Percentiles rank a stretch among this genome's conserved stretches.
Conservation (phyloP, 1,140 invertebrate genomes). For the Heterodera carotae region DNA sequence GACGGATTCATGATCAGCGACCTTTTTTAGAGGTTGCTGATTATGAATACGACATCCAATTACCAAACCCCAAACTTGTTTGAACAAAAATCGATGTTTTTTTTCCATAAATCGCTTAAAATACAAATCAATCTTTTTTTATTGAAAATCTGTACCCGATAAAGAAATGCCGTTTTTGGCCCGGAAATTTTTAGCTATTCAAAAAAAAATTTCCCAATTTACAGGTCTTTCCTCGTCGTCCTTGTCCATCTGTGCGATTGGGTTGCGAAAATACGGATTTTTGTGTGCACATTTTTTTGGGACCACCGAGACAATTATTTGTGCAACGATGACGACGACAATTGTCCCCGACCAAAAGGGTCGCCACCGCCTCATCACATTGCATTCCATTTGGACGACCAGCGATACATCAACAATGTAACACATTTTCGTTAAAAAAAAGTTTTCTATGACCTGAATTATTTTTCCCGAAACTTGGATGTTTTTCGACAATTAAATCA, state of each 20-base stretch:
- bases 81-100: no score
- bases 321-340: neutral
- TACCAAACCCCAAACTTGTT: no score
- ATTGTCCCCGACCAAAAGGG: neutral
- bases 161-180: no score
- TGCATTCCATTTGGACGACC: conserved; percentile 17
- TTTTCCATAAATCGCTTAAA: no score
- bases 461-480: no score
- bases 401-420: conserved; percentile 18
- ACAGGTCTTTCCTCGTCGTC: neutral
- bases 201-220: neutral
- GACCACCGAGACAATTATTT: neutral
- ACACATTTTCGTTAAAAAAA: neutral
- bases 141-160: no score
- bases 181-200: no score
- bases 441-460: no score
- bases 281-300: neutral
- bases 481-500: neutral
- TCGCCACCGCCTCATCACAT: conserved; percentile 2
- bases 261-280: neutral
- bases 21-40: no score
- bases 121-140: no score
- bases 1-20: no score
- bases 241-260: neutral
- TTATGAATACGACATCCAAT: no score